Evolutionary conservation across 2,797 vertebrate genomes (phyloP), one percentile per base, ranked within the genome.

Genomic region (Lophura swinhoii): DNA sequence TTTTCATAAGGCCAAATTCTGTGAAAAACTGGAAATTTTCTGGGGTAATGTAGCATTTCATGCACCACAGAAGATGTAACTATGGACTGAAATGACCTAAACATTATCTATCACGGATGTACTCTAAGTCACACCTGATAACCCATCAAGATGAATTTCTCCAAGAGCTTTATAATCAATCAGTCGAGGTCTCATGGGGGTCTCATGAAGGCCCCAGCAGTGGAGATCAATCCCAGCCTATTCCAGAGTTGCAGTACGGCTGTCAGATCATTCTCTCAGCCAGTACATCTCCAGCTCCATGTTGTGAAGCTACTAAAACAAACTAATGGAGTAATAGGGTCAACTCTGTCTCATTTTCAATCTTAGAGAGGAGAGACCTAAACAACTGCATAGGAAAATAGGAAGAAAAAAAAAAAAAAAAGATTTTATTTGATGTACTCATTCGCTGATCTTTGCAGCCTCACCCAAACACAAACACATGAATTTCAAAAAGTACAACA

Each of bases 41-140:
- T 31, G 2, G 56, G 43, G 17, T 9, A 60, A 33, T 1, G 8
- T 21, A 12, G 9, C 3, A 1, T 6, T 64, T 53, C 14, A 15
- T 1, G 9, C 18, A 22, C 29, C 44, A 37, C 39, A 59, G 51
- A 63, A 70, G 59, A 17, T 43, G 41, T 14, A 23, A 44, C 23
- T 62, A 41, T 5, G 44, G 67, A 31, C 12, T 33, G 44, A 18
- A 33, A 1, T 33, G 7, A 16, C 14, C 4, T 1, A 20, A 31
- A n/a, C 10, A 5, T 64, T 84, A 39, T 0, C 1, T 13, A 21
- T 5, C 31, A 4, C 4, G 28, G 20, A 35, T 9, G 31, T 3
- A 3, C 24, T 35, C 41, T 43, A 35, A 35, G 21, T 81, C 37
- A 39, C 16, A 62, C 10, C 20, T 39, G 7, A 43, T 22, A 26